Base-by-base conservation (phyloP, 2,113 vertebrate genomes). In the Myiopsitta monachus region DNA sequence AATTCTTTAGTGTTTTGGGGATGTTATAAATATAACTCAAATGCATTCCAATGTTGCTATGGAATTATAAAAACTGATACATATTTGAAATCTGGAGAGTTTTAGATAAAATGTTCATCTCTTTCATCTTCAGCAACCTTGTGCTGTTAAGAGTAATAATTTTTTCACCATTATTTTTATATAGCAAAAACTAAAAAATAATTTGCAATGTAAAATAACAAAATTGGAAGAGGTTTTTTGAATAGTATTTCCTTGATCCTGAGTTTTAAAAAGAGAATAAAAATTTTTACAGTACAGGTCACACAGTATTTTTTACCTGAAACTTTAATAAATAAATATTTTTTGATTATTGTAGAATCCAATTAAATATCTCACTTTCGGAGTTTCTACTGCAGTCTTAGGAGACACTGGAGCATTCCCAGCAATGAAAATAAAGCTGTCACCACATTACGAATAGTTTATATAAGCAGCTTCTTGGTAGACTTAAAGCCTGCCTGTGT, bases 111-210 rank as follows among this genome's bases (percentile, higher is more conserved):
- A 2, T 3, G 7, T 41, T 36, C 19, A 7, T 16, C 41, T 78
- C 52, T 83, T 67, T 2, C 8, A 62, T 80, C 14, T 76, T 83
- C 44, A 79, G 10, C 33, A 83, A n/a, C 6, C 4, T 76, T 68
- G 4, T 4, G 3, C 8, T 61, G 2, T 57, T 74, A 76, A 74
- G 21, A 9, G 5, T 1, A 19, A 23, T 36, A 2, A 0, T 14
- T 19, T 49, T 76, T 80, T 55, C 14, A 43, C 31, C 2, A 14
- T 27, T 7, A 18, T 23, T 76, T 86, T 81, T 77, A 15, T 52
- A 22, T 41, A 31, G 14, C 1, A 4, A 18, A 47, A 94, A 67
- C 54, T 10, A 5, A 68, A 76, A 52, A 17, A 23, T 11, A 18
- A 1, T 24, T 86, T 70, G 6, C 14, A 47, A 64, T 18, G 3